Evolutionary conservation across 1,140 invertebrate genomes (phyloP).

Genomic region (Bombus polaris): DNA sequence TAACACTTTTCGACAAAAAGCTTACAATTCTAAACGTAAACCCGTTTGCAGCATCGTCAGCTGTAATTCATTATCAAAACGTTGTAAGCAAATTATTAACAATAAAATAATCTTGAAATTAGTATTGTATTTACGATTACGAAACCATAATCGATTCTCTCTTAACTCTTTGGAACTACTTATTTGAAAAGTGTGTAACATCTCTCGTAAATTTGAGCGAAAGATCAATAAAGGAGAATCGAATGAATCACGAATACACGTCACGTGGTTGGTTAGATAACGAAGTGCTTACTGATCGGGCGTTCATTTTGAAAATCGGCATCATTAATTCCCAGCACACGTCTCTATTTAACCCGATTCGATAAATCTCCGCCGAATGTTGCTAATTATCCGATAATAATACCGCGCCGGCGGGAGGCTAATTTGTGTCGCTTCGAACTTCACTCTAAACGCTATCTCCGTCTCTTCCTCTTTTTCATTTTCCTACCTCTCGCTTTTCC

Average conservation of each 20-base stretch:
- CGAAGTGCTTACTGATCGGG: constrained; percentile 35
- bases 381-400: constrained; percentile 59
- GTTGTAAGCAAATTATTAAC: neutral
- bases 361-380: constrained; percentile 53
- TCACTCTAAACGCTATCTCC: constrained; percentile 18
- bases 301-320: constrained; percentile 44
- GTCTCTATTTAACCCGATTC: constrained; percentile 54
- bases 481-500: constrained; percentile 2
- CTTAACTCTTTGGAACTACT: neutral
- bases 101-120: neutral
- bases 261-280: constrained; percentile 42
- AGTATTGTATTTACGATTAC: neutral
- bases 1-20: too few relatives aligned
- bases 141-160: neutral
- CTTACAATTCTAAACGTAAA: neutral
- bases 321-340: constrained; percentile 53
- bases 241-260: constrained; percentile 27
- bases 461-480: neutral
- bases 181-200: neutral
- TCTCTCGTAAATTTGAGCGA: neutral
- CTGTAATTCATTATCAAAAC: neutral
- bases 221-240: constrained; percentile 1
- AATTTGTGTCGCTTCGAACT: constrained; percentile 38
- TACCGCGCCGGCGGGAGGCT: constrained; percentile 26
- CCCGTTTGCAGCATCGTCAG: neutral